Evolutionary conservation across 2,797 vertebrate species (phyloP).

Genomic region (Poecile montanus): DNA sequence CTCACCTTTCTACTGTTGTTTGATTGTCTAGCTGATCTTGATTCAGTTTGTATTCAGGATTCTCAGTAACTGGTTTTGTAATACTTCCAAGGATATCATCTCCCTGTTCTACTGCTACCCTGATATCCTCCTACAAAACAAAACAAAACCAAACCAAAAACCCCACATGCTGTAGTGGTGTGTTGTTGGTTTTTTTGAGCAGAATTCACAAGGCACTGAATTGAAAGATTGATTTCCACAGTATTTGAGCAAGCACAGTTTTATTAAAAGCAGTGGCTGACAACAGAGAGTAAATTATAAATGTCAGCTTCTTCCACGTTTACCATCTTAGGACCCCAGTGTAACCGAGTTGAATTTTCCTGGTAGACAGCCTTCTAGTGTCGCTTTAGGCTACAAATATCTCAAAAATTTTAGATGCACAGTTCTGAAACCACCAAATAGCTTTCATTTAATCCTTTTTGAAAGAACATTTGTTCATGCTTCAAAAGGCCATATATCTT

Average conservation of each 20-base stretch:
- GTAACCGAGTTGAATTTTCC: background rate
- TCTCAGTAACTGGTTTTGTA: slow-evolving; percentile 83
- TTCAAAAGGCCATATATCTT: background rate
- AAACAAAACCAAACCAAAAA: background rate
- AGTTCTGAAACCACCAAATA: background rate
- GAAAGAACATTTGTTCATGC: background rate
- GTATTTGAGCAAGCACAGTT: background rate
- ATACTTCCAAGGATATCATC: slow-evolving; percentile 86
- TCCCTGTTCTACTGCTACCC: slow-evolving; percentile 85
- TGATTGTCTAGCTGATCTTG: slow-evolving; percentile 94
- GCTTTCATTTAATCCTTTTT: background rate
- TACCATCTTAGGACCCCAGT: background rate
- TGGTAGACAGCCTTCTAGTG: background rate
- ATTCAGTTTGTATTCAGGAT: slow-evolving; percentile 88
- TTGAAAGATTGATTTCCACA: background rate
- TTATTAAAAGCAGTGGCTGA: background rate
- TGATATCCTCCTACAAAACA: slow-evolving; percentile 84
- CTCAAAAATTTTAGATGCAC: background rate
- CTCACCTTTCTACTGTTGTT: slow-evolving; percentile 91
- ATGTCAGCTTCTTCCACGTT: background rate
- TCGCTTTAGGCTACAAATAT: background rate
- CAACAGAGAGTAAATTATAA: background rate
- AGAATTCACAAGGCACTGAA: background rate
- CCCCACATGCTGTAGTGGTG: background rate
- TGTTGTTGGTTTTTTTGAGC: background rate